These are phyloP conservation scores for Sweltsa coloradensis DNA, from an alignment of 1,140 invertebrate species.

Conservation along the genomic window DNA sequence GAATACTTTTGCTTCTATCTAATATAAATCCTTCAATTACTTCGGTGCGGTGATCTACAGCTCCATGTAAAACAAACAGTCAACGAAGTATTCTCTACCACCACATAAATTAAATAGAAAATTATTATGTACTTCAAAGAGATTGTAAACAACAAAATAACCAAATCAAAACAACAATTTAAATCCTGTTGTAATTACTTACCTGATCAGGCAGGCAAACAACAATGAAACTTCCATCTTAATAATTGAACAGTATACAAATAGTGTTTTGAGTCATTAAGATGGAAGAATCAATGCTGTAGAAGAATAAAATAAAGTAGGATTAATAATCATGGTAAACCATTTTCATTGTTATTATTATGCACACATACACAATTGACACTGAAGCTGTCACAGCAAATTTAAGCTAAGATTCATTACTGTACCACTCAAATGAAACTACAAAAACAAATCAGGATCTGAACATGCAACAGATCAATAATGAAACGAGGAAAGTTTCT, in stretches of 20 bases:
- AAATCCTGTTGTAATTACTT: not conserved
- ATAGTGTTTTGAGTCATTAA: too few species aligned
- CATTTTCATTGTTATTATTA: too few species aligned
- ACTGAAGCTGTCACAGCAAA: too few species aligned
- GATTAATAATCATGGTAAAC: too few species aligned
- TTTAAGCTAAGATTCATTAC: too few species aligned
- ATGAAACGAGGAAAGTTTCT: too few species aligned
- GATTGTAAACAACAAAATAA: not conserved
- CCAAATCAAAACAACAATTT: not conserved
- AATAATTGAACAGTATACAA: not conserved
- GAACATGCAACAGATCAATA: too few species aligned
- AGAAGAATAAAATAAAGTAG: too few species aligned
- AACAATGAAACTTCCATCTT: constrained; percentile 3
- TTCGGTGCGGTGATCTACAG: not conserved
- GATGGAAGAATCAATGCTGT: too few species aligned
- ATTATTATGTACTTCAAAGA: not conserved
- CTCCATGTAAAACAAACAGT: constrained; percentile 1
- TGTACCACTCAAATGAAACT: too few species aligned
- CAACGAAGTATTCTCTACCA: constrained; percentile 6
- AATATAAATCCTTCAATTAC: constrained; percentile 5
- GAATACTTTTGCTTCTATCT: constrained; percentile 5
- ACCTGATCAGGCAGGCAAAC: not conserved
- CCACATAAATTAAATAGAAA: constrained; percentile 1
- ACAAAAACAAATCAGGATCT: too few species aligned
- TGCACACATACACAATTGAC: too few species aligned